Evolutionary conservation across 1,140 invertebrate species (phyloP), one percentile per base, ranked within the genome.

Genomic region (Cherax quadricarinatus): DNA sequence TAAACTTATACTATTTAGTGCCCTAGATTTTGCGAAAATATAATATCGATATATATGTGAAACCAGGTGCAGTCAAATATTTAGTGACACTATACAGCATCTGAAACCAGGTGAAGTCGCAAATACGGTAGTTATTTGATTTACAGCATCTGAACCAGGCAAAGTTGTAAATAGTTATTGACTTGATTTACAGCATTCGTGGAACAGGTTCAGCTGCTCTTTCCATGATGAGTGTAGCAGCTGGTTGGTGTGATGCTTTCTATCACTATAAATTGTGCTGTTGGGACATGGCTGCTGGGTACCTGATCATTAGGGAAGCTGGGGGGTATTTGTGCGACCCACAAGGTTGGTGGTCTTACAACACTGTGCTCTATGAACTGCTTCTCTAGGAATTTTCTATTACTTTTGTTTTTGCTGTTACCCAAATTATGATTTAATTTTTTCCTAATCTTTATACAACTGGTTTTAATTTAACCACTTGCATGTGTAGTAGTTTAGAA

Each of bases 271-370:
- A 96, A 16, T 92, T 96, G 9, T 96, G 96, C 90, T 95, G 94
- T 70, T 96, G 96, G 96, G 96, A 96, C 92, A 95, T 96, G 90
- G 95, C 95, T 41, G 96, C 95, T 12, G 96, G 95, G 30, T 94
- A 94, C 82, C 92, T 97, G 7, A 96, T 97, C 90, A 95, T 96
- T 6, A 93, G 94, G 62, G 96, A 97, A 94, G 96, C 96, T 83
- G 96, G 96, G 16, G 96, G 96, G n/a, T 93, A 94, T 85, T 94
- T 96, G 4, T 92, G 95, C 57, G 96, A 96, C 94, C 95, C 96
- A 95, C 80, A 94, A 96, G 98, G 98, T 93, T 73, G 9, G 90
- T 93, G 51, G 4, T 60, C 62, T 66, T 66, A 16, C 18, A 16
- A 66, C 18, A 66, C 62, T 18, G 0, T 66, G 62, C 62, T 66